Evolutionary conservation across 2,888 invertebrate genomes (phyloP).

Genomic region (Macrophya alboannulata): DNA sequence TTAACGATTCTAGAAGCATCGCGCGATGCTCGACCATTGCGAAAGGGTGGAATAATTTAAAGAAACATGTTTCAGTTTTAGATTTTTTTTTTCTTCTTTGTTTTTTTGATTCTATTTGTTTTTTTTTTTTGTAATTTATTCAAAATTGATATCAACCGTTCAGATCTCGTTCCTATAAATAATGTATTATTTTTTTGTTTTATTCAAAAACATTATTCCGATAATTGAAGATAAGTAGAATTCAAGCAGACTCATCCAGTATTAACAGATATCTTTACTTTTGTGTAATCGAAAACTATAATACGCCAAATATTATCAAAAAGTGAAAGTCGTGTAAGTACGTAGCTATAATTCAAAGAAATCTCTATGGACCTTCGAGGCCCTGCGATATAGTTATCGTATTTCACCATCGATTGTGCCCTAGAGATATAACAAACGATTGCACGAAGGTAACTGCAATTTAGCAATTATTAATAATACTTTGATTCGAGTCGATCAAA

Average conservation of each 20-base stretch:
- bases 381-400: not conserved
- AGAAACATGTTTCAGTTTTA: slow-evolving; percentile 18
- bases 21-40: slow-evolving; percentile 49
- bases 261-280: not conserved
- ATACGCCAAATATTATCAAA: not conserved
- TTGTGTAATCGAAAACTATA: not conserved
- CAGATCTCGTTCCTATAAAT: not conserved
- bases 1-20: slow-evolving; percentile 52
- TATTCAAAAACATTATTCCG: no score
- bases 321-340: not conserved
- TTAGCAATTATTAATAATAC: not conserved
- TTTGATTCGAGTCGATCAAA: not conserved
- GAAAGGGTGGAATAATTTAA: slow-evolving; percentile 38
- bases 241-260: not conserved
- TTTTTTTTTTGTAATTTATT: slow-evolving; percentile 9
- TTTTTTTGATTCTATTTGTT: slow-evolving; percentile 23
- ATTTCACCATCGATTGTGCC: not conserved
- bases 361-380: not conserved
- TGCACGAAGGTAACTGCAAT: not conserved
- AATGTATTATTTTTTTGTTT: not conserved
- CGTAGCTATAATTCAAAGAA: not conserved
- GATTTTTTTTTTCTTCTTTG: not conserved
- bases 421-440: not conserved
- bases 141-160: not conserved
- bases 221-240: no score